Base-by-base conservation (phyloP, 2,888 invertebrate species). In the Dermolepida albohirtum region DNA sequence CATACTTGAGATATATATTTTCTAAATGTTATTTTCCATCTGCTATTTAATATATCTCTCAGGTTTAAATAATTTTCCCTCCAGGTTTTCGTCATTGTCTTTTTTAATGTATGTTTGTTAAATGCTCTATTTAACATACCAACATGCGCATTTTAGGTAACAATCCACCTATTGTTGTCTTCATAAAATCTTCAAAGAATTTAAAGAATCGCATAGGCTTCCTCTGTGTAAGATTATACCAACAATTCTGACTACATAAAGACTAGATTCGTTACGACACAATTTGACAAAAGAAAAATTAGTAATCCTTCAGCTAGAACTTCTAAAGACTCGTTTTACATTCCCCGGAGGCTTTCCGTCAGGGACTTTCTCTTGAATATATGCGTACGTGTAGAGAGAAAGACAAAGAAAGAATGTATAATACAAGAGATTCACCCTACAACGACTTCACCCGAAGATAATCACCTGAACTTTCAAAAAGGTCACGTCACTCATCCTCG, bases 221-320 rank as follows among this genome's bases (percentile, higher is more conserved):
- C n/a, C 34, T 49, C 43, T 34, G 34, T 16, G 34, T 62, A 47
- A 62, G n/a, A 34, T 47, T 62, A 16, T 34, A 10, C 7, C 34
- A 34, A 16, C 39, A 47, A 49, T 62, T 47, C 17, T 5, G 47
- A 34, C 47, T 62, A 11, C 59, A 47, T 62, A 34, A 39, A 62
- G 59, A 62, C 16, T 11, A 34, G n/a, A 34, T 34, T 29, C 47
- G 14, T 34, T 49, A 39, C 47, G 47, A 12, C 39, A 47, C 34
- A 47, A 49, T 62, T 49, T 49, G 34, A 49, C 49, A 62, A 62
- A 62, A 17, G 59, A 62, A 62, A 47, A 62, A 62, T 62, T 62
- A 62, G 59, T 47, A 62, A 62, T 62, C 34, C 34, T 47, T 62
- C 59, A 47, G 29, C 34, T 62, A 43, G 34, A 47, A 39, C 17